phyloP scores from a whole-genome alignment of 2,113 vertebrate genomes.

The Suricata suricatta region DNA sequence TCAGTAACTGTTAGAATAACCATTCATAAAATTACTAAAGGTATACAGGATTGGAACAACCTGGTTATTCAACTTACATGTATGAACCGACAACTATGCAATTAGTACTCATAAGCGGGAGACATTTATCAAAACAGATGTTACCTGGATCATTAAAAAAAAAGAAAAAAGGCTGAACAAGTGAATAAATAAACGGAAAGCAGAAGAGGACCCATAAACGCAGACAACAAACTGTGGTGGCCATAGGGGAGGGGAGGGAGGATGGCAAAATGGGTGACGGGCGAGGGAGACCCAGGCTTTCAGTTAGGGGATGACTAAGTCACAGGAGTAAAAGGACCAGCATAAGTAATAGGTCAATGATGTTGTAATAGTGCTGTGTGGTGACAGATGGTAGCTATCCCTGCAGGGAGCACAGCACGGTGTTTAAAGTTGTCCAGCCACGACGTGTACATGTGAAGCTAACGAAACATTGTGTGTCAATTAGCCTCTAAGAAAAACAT shows the following conservation, averaged over 20 bases:
- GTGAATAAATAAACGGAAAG: neutral
- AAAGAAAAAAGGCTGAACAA: neutral
- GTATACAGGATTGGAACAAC: neutral
- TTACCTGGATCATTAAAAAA: neutral
- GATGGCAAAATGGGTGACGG: neutral
- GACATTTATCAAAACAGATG: neutral
- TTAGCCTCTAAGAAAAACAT: neutral
- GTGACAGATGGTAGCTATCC: neutral
- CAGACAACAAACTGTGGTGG: neutral
- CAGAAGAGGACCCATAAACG: neutral
- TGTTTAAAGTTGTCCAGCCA: neutral
- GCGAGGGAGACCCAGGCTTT: neutral
- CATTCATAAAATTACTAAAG: neutral
- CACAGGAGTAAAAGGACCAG: neutral
- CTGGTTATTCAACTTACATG: neutral
- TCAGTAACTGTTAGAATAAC: neutral
- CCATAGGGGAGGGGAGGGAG: neutral
- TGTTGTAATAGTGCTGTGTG: neutral
- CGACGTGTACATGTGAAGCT: neutral
- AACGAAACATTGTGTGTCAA: neutral
- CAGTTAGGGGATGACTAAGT: neutral
- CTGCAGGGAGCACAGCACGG: neutral
- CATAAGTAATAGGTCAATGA: neutral
- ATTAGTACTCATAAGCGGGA: neutral
- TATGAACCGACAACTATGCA: neutral